Evolutionary conservation across 2,888 invertebrate species (phyloP).

Genomic region (Bibio marci): DNA sequence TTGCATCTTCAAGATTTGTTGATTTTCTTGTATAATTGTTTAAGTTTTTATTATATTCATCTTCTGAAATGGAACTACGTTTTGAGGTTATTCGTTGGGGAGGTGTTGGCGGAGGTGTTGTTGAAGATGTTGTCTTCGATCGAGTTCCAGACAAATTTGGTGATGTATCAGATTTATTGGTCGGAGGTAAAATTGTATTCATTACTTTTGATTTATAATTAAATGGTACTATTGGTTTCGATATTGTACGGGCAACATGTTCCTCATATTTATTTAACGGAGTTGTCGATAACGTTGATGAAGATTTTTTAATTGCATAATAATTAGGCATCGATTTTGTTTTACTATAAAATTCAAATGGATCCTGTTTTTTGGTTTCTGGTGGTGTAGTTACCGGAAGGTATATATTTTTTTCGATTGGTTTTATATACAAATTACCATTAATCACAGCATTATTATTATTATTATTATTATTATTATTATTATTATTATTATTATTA

Average conservation of each 20-base stretch:
- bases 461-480: slow-evolving; percentile 10
- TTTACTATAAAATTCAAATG: slow-evolving; percentile 12
- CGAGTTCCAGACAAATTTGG: too few relatives aligned
- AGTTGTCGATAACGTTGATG: slow-evolving; percentile 8
- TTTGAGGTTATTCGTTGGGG: slow-evolving; percentile 2
- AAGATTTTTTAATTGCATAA: slow-evolving; percentile 14
- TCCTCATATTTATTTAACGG: slow-evolving; percentile 26
- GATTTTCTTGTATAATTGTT: slow-evolving; percentile 52
- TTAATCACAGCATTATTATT: slow-evolving; percentile 21
- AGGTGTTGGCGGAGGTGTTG: slow-evolving; percentile 11
- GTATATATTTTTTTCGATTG: slow-evolving; percentile 15
- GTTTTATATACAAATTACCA: slow-evolving; percentile 23
- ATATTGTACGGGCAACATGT: slow-evolving; percentile 20
- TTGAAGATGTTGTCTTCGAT: too few relatives aligned
- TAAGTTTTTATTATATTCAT: too few relatives aligned
- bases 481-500: slow-evolving; percentile 4
- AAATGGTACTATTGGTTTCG: background rate
- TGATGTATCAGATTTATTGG: too few relatives aligned
- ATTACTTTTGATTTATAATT: slow-evolving; percentile 6
- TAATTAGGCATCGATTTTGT: slow-evolving; percentile 27
- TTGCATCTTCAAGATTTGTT: slow-evolving; percentile 70
- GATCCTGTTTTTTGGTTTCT: too few relatives aligned
- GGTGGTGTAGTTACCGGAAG: background rate
- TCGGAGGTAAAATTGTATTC: too few relatives aligned
- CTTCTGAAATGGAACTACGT: slow-evolving; percentile 19